Evolutionary conservation across 1,140 invertebrate species (phyloP).

Genomic region (Drosophila santomea): DNA sequence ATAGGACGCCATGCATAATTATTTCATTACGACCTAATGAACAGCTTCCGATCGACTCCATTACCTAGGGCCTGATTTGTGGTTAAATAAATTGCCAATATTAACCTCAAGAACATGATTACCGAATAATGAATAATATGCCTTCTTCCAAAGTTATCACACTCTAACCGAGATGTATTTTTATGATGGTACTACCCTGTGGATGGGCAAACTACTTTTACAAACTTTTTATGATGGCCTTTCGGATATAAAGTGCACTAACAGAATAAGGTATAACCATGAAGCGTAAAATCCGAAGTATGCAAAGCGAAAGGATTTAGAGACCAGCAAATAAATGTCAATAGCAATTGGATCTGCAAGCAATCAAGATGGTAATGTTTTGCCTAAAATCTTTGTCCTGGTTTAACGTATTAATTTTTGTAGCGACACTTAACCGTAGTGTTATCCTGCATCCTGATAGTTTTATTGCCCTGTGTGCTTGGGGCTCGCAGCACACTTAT

Average conservation of each 20-base stretch:
- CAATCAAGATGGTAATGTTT: constrained; percentile 1
- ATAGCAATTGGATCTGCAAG: neutral
- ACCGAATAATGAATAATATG: neutral
- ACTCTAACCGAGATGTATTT: neutral
- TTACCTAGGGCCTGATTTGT: neutral
- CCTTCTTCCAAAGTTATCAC: neutral
- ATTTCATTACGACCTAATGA: constrained; percentile 44
- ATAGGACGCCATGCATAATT: constrained; percentile 24
- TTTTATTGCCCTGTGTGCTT: neutral
- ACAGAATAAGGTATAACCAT: neutral
- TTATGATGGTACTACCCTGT: neutral
- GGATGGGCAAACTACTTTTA: too few relatives aligned
- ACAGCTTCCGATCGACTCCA: constrained; percentile 20
- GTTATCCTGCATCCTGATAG: neutral
- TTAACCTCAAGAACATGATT: neutral
- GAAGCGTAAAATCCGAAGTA: neutral
- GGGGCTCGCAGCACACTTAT: neutral
- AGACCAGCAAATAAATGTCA: neutral
- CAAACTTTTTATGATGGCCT: too few relatives aligned
- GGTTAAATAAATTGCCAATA: neutral
- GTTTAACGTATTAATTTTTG: neutral
- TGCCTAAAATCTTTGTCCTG: too few relatives aligned
- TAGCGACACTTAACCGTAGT: neutral
- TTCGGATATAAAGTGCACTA: too few relatives aligned
- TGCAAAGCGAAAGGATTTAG: neutral